Evolutionary conservation across 2,797 vertebrate species (phyloP), one percentile per base, ranked within the genome.

Genomic region (Aselliscus stoliczkanus): DNA sequence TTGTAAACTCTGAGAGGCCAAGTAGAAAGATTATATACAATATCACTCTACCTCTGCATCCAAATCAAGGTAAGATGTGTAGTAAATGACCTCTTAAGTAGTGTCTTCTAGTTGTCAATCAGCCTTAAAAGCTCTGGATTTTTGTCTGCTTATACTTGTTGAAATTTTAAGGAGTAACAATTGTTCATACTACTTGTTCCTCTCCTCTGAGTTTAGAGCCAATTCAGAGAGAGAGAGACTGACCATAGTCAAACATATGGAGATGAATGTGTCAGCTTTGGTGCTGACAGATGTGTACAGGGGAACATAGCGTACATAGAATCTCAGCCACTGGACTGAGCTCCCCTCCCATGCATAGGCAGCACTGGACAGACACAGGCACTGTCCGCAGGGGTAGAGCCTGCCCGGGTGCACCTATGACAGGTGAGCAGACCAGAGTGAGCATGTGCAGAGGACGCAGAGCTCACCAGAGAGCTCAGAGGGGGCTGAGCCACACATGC

Each of bases 1-100:
- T 99, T 97, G 62, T 99, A 84, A 99, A 99, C 97, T 98, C 99
- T 0, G 99, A 99, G 96, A 98, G 98, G 90, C 99, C 99, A 69
- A 99, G 98, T 44, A 98, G 99, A 93, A 99, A 99, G 97, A 99
- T 99, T 90, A 70, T 99, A 76, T 99, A 99, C 98, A 99, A 99
- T 39, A 98, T 99, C 98, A 99, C 99, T 25, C 98, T 98, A 90
- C 99, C 99, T 7, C 98, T 99, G 13, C 98, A 98, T 42, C 98
- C 98, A 54, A 98, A 98, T 97, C 99, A 99, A 98, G 99, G 99
- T 99, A 98, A 98, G 98, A 95, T 69, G 17, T 54, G 44, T 42
- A 29, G 21, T 25, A n/a, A 76, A 52, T 12, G 80, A 58, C 29
- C 5, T 34, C 84, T 67, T 27, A 25, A 72, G 58, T 58, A 62